Percentiles rank a stretch among this genome's conserved stretches.
phyloP scores from a whole-genome alignment of 1,140 invertebrate species.

The Schlechtendalia chinensis region DNA sequence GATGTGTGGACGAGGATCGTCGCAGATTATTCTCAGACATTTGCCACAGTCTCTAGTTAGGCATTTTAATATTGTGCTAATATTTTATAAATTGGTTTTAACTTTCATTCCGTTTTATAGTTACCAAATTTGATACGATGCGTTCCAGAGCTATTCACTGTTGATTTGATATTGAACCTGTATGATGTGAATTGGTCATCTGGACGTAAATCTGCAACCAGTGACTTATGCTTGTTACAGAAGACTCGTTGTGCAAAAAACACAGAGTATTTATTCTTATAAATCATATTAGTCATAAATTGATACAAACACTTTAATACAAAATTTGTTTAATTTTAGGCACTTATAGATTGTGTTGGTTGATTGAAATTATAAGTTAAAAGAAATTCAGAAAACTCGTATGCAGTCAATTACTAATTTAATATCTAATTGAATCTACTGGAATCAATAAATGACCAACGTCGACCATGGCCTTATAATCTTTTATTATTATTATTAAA shows the following conservation, averaged over 20 bases:
- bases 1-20: conserved; percentile 73
- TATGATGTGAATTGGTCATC: conserved; percentile 72
- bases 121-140: conserved; percentile 77
- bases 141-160: conserved; percentile 72
- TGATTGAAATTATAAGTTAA: too few relatives aligned
- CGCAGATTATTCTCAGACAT: conserved; percentile 72
- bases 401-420: neutral
- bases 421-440: neutral
- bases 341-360: neutral
- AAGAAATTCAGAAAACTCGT: neutral
- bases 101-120: conserved; percentile 54
- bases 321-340: neutral
- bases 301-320: neutral
- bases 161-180: conserved; percentile 69
- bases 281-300: neutral
- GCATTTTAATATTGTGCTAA: neutral
- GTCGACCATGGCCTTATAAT: too few relatives aligned
- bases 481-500: too few relatives aligned
- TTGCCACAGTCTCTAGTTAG: conserved; percentile 72
- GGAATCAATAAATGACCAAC: too few relatives aligned
- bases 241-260: conserved; percentile 62
- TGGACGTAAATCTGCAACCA: conserved; percentile 75
- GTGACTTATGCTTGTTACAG: conserved; percentile 75
- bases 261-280: conserved; percentile 25
- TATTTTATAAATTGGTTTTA: neutral